Evolutionary conservation across 1,140 invertebrate genomes (phyloP).

Genomic region (Sinella curviseta): DNA sequence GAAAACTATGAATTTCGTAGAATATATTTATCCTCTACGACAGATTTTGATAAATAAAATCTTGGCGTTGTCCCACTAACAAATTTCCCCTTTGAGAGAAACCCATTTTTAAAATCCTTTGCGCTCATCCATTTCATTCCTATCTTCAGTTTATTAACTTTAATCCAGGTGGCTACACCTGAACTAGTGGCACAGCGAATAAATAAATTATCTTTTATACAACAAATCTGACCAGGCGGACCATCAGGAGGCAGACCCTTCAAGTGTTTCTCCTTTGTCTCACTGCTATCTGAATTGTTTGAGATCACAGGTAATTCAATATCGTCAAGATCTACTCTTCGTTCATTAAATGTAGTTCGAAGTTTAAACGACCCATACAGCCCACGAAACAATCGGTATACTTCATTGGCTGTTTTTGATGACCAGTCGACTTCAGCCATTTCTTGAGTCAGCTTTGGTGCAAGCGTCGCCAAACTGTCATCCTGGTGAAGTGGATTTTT

Average conservation of each 20-base stretch:
- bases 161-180: constrained; percentile 48
- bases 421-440: constrained; percentile 50
- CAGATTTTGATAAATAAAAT: constrained; percentile 11
- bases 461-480: constrained; percentile 60
- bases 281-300: neutral
- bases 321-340: constrained; percentile 48
- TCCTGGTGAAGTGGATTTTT: constrained; percentile 63
- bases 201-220: constrained; percentile 39
- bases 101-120: constrained; percentile 48
- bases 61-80: neutral
- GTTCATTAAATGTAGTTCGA: constrained; percentile 45
- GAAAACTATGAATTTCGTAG: no score
- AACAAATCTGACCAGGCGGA: constrained; percentile 43
- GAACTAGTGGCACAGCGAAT: constrained; percentile 33
- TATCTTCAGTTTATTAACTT: constrained; percentile 50
- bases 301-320: constrained; percentile 11
- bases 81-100: constrained; percentile 35
- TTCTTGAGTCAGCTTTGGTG: constrained; percentile 49
- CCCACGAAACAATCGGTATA: constrained; percentile 51
- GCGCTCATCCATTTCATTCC: constrained; percentile 51
- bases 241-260: constrained; percentile 40
- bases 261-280: no score
- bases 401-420: constrained; percentile 35
- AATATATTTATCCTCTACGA: neutral
- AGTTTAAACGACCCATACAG: constrained; percentile 47